These are phyloP conservation scores for Carcharodon carcharias DNA, from an alignment of 2,797 vertebrate species.

Conservation along the genomic window DNA sequence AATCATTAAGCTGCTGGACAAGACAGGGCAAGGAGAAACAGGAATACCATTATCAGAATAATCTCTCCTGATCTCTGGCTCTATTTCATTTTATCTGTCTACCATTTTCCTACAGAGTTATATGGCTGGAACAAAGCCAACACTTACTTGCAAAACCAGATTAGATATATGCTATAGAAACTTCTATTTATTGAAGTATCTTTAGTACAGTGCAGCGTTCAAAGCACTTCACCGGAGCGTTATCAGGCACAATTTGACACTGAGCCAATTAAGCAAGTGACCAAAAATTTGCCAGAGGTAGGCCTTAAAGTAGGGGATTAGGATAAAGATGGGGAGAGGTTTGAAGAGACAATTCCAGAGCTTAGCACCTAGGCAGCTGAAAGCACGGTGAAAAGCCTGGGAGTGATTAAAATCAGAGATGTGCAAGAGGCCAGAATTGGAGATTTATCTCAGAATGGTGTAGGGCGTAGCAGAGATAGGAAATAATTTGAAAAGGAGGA, in stretches of 20 bases:
- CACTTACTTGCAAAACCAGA: background rate
- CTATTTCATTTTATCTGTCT: background rate
- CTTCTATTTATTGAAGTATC: background rate
- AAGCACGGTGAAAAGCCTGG: background rate
- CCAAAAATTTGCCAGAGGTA: too few species aligned
- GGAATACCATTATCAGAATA: background rate
- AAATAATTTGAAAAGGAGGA: background rate
- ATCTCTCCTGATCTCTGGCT: background rate
- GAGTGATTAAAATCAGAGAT: background rate
- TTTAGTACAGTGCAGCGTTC: too few species aligned
- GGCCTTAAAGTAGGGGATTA: background rate
- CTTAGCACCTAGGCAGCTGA: background rate
- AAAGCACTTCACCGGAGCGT: background rate
- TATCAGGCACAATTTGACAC: background rate
- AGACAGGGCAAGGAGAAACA: background rate
- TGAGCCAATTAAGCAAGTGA: too few species aligned
- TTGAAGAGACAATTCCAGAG: background rate
- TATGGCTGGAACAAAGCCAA: background rate
- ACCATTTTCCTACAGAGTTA: background rate
- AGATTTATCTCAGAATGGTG: background rate
- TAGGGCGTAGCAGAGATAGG: background rate
- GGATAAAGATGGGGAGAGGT: background rate
- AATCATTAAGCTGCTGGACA: background rate
- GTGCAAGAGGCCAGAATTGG: background rate
- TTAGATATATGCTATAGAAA: background rate